A percentile compares a stretch with the other conserved stretches of the same genome.
Evolutionary conservation across 1,140 invertebrate species (phyloP).

Genomic region (Theocolax elegans): DNA sequence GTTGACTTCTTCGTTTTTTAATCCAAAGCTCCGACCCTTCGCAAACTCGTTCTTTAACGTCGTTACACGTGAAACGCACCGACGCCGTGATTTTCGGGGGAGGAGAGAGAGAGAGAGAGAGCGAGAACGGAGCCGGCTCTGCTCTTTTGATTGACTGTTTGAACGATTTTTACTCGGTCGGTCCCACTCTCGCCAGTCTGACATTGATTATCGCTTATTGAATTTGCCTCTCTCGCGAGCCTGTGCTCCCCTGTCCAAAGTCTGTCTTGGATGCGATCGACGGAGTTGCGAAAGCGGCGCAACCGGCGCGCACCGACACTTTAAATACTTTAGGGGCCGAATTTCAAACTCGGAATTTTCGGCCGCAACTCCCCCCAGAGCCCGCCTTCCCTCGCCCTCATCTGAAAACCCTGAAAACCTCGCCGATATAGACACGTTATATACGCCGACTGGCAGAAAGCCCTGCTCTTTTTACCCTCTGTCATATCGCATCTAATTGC

Average conservation of each 20-base stretch:
- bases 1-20: constrained; percentile 5
- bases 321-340: constrained; percentile 40
- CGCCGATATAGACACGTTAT: neutral
- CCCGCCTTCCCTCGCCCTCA: neutral
- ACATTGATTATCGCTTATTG: constrained; percentile 67
- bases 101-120: constrained; percentile 11
- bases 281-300: neutral
- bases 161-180: constrained; percentile 64
- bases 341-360: constrained; percentile 36
- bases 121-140: constrained; percentile 49
- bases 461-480: constrained; percentile 17
- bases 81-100: constrained; percentile 28
- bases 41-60: constrained; percentile 29
- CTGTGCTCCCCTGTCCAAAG: constrained; percentile 49
- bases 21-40: neutral
- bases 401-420: too few species aligned
- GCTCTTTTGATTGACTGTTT: constrained; percentile 66
- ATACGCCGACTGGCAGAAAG: neutral
- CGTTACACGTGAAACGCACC: constrained; percentile 14
- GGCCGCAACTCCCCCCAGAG: neutral
- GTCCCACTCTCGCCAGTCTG: constrained; percentile 52
- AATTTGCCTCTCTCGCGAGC: constrained; percentile 56
- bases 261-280: constrained; percentile 45
- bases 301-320: constrained; percentile 23
- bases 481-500: constrained; percentile 31